Base-by-base conservation (phyloP, 2,888 invertebrate species). In the Eristalis tenax region DNA sequence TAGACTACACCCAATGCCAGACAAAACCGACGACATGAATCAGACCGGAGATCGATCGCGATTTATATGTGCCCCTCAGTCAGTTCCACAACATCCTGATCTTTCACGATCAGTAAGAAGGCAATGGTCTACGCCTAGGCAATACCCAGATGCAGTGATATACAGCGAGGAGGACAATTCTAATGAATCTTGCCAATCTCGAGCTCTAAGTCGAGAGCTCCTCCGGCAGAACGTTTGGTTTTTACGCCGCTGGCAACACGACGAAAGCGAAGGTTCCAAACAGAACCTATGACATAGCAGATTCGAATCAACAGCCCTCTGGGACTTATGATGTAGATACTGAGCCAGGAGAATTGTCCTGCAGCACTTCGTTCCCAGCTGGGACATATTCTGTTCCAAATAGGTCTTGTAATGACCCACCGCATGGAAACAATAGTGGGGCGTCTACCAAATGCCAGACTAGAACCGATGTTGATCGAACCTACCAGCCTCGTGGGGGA, bases 101-200 rank as follows among this genome's bases (percentile, higher is more conserved):
- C 40, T 80, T 0, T 28, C 15, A 3, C 76, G 66, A 26, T 64
- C 74, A 0, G 70, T 70, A 50, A 26, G 22, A 11, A 50, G 1
- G 1, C 26, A 35, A 26, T 22, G 43, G 0, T 50, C 15, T 11
- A 3, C 2, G 23, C 59, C 6, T 2, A n/a, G 35, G 1, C 65
- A 83, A 1, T 61, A 59, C 18, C 35, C 80, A 1, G 11, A 61
- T 26, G 26, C 65, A 4, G 40, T 35, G n/a, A 0, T 28, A 4
- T 74, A 35, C 13, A 76, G 73, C n/a, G 5, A 71, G 15, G 50
- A 50, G n/a, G 18, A 50, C 50, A 50, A 50, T 5, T 2, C 50
- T 18, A 2, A 18, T 18, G 50, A 18, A 50, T 8, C 18, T 18
- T 18, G 50, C 18, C 18, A 50, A 8, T 10, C 50, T 6, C 50